Evolutionary conservation across 2,888 invertebrate species (phyloP).

Genomic region (Acanthosoma haemorrhoidale): DNA sequence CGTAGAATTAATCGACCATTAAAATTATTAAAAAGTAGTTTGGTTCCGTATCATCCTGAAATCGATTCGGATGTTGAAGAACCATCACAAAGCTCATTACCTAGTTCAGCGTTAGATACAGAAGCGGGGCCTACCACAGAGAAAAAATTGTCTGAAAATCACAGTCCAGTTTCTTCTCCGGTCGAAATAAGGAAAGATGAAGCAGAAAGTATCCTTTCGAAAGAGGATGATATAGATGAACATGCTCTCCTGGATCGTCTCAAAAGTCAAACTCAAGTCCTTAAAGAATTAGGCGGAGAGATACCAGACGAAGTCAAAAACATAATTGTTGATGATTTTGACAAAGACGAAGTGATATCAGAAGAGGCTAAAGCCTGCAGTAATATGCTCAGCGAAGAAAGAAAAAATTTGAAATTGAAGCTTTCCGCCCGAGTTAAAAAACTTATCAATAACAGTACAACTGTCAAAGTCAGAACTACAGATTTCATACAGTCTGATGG

Average conservation of each 20-base stretch:
- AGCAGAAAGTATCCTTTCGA: background rate
- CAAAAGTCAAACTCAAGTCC: conserved; percentile 51
- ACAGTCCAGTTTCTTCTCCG: background rate
- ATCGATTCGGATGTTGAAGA: conserved; percentile 25
- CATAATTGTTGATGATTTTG: conserved; percentile 28
- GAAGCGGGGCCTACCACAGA: conserved; percentile 32
- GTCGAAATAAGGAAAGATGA: conserved; percentile 18
- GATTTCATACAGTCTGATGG: conserved; percentile 44
- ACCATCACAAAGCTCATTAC: conserved; percentile 17
- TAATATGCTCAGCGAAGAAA: conserved; percentile 1
- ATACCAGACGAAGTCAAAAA: conserved; percentile 50
- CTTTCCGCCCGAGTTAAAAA: conserved; percentile 40
- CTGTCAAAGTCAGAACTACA: conserved; percentile 33
- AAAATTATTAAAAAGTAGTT: background rate
- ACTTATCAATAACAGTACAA: conserved; percentile 39
- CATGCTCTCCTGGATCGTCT: conserved; percentile 54
- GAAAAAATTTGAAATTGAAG: conserved; percentile 35
- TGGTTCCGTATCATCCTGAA: conserved; percentile 32
- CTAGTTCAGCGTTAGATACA: too few relatives aligned
- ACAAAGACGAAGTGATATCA: conserved; percentile 48
- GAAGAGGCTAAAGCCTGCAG: conserved; percentile 31
- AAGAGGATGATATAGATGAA: conserved; percentile 44
- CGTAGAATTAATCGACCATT: background rate
- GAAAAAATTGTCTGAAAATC: conserved; percentile 36
- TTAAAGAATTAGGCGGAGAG: conserved; percentile 54